Evolutionary conservation across 2,113 vertebrate species (phyloP).

Genomic region (Ctenodactylus gundi): DNA sequence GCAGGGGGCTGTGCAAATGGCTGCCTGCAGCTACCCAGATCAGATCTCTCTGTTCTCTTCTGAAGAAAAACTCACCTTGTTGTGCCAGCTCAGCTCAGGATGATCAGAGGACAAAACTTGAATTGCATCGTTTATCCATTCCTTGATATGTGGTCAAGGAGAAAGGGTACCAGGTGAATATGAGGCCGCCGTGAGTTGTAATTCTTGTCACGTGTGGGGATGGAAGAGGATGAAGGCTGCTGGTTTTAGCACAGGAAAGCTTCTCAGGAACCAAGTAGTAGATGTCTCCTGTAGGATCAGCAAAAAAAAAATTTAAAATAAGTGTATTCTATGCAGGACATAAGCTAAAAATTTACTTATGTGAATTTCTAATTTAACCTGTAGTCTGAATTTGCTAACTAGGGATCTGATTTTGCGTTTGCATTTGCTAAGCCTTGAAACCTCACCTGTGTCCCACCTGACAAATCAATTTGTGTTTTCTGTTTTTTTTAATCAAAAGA

Average conservation of each 20-base stretch:
- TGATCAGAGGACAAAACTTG: not conserved
- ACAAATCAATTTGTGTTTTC: constrained; percentile 36
- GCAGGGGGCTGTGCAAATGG: not conserved
- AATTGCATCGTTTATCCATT: not conserved
- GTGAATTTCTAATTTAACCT: constrained; percentile 1
- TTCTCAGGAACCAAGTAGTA: not conserved
- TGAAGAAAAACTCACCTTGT: not conserved
- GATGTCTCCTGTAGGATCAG: not conserved
- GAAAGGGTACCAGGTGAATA: not conserved
- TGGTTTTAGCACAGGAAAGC: not conserved
- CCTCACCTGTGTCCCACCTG: not conserved
- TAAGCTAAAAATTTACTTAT: not conserved
- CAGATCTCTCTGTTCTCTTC: not conserved
- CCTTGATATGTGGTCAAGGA: not conserved
- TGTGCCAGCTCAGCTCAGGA: not conserved
- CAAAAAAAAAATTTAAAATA: not conserved
- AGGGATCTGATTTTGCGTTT: no score
- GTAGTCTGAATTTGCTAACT: no score
- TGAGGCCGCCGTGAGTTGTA: not conserved
- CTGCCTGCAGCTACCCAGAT: not conserved
- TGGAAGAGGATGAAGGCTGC: not conserved
- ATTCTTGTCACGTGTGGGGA: not conserved
- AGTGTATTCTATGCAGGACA: not conserved
- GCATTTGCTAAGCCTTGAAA: not conserved
- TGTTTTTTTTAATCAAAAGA: not conserved